Evolutionary conservation across 2,797 vertebrate species (phyloP).

Genomic region (Cephalopachus bancanus): DNA sequence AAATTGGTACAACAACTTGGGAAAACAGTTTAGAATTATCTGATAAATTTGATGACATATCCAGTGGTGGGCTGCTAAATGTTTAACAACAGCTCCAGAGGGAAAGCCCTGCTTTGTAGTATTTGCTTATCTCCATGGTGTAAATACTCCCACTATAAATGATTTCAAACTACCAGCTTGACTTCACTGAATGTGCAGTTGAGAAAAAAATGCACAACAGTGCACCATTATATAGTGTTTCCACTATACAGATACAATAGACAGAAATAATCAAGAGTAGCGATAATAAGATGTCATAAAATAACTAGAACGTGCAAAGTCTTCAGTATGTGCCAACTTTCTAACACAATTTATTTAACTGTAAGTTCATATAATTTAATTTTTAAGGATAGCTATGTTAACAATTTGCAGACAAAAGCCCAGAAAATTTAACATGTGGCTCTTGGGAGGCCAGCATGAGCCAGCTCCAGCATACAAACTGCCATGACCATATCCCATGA

Average conservation of each 20-base stretch:
- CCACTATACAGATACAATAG: not conserved
- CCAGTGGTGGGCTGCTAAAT: not conserved
- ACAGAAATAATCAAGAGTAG: not conserved
- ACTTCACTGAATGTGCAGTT: not conserved
- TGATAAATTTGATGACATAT: slow-evolving; percentile 5
- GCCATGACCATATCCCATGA: not conserved
- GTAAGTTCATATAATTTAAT: not conserved
- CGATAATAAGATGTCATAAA: not conserved
- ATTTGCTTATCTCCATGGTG: not conserved
- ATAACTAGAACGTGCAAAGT: not conserved
- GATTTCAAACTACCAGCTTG: not conserved
- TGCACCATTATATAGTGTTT: not conserved
- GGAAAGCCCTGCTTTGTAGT: not conserved
- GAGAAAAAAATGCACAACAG: not conserved
- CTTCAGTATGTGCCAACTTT: not conserved
- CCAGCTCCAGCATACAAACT: not conserved
- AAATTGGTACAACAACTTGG: not conserved
- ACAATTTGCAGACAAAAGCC: not conserved
- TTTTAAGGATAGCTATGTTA: not conserved
- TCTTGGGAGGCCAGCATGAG: not conserved
- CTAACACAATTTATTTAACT: not conserved
- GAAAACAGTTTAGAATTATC: slow-evolving; percentile 40
- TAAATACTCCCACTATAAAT: not conserved
- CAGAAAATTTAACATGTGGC: not conserved
- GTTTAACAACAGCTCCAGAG: not conserved